A percentile compares a stretch with the other conserved stretches of the same genome.
Conservation (phyloP, 2,888 invertebrate genomes). For the Tiliacea aurago region DNA sequence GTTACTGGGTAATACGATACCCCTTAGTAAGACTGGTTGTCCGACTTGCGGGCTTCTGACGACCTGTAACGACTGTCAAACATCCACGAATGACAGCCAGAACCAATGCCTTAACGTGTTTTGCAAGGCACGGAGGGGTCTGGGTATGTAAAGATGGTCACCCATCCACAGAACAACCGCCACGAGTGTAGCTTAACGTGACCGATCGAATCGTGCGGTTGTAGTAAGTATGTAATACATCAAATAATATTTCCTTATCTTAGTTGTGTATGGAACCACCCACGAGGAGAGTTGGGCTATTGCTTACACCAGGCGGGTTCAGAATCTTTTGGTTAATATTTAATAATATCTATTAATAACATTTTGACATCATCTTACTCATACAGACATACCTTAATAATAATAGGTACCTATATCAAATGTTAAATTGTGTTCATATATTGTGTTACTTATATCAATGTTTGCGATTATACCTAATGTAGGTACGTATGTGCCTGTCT, state of each 20-base stretch:
- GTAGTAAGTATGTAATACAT: not conserved
- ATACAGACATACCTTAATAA: constrained; percentile 16
- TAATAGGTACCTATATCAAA: constrained; percentile 32
- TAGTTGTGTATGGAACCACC: constrained; percentile 26
- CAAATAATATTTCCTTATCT: constrained; percentile 19
- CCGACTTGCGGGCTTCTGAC: no score
- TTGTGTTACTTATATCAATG: constrained; percentile 8
- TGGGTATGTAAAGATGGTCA: no score
- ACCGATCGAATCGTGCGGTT: no score
- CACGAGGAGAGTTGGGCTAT: constrained; percentile 6
- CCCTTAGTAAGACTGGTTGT: no score
- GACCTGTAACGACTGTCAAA: no score
- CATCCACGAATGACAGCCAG: no score
- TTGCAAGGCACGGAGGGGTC: no score
- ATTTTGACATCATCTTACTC: constrained; percentile 43
- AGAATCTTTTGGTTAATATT: constrained; percentile 4
- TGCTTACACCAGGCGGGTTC: constrained; percentile 3
- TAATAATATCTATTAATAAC: constrained; percentile 39
- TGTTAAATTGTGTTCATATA: constrained; percentile 28
- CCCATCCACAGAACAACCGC: no score
- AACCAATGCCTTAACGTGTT: no score
- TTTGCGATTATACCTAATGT: constrained; percentile 14
- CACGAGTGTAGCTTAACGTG: no score
- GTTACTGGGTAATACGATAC: no score
- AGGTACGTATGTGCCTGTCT: constrained; percentile 1